Evolutionary conservation across 23 tunicate species (phyloP), one percentile per base, ranked within the genome.

Genomic region (Botrylloides violaceus): DNA sequence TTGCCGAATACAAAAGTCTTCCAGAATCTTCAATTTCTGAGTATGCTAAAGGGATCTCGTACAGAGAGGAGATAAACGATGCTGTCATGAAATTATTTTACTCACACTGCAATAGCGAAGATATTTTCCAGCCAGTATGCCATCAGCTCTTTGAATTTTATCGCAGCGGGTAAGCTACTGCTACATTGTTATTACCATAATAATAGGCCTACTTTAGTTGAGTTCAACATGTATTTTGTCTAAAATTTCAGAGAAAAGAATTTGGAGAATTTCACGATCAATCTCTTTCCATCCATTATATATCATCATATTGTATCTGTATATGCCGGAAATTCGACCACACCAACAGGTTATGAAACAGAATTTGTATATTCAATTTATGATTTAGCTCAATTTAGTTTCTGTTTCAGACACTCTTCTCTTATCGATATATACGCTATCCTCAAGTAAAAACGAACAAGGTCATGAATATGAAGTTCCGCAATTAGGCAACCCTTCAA

Each of bases 131-230:
- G 53, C 77, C 95, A 24, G 77, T 63, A 29, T 80, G 81, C 36
- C 95, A 87, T 58, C 95, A 87, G 37, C 79, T 87, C 32, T 87
- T 87, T 80, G 95, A 87, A 34, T 87, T 87, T 34, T 87, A 80
- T 70, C 74, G 86, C 4, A 80, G 82, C 49, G 86, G 79, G 85
- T 87, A 61, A 73, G 94, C 1, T 1, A n/a, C n/a, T n/a, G n/a
- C n/a, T n/a, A n/a, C n/a, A n/a, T n/a, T n/a, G 6, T 1, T 3
- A 9, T n/a, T n/a, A n/a, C n/a, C n/a, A n/a, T n/a, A n/a, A 29
- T 70, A 66, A 24, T n/a, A n/a, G n/a, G n/a, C n/a, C n/a, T n/a
- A n/a, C n/a, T n/a, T n/a, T n/a, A n/a, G n/a, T n/a, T n/a, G n/a
- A n/a, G n/a, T n/a, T n/a, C n/a, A n/a, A n/a, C n/a, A n/a, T n/a